Base-by-base conservation (phyloP, 2,113 vertebrate genomes). In the Spea bombifrons region DNA sequence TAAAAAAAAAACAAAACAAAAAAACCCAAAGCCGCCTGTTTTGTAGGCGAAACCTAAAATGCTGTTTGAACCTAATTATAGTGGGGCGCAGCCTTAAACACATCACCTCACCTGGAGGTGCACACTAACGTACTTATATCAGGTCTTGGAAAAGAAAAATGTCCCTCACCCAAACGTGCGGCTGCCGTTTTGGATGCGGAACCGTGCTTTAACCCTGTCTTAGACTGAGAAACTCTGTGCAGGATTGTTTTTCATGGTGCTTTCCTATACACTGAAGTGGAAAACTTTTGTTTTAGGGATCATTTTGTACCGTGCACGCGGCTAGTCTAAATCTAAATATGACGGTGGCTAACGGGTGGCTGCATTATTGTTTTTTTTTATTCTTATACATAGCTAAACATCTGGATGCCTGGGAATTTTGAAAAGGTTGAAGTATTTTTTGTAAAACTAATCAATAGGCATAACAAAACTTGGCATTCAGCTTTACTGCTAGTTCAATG, bases 61-160 rank as follows among this genome's bases (percentile, higher is more conserved):
- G 55, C 47, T 46, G 30, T 64, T 65, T 7, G 59, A 64, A 43
- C 57, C 76, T 57, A 66, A 59, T 55, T 30, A 45, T 55, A 45
- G 45, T 66, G 52, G 7, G 70, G 69, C 5, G 43, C 69, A 74
- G 78, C 50, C 47, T 57, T 10, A 15, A 66, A 55, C 50, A 13
- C 45, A 15, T 50, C 48, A 59, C 78, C 78, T 80, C 78, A 68
- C 78, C 78, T 80, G 78, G 78, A 80, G 71, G 71, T 55, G 7
- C 68, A 66, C n/a, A n/a, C 50, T 43, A 15, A 73, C 9, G 5
- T 49, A 65, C 70, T 73, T 63, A 53, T 50, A 55, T 4, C 17
- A 3, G 15, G 16, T 43, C 64, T 64, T 46, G 64, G 45, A n/a
- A 49, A 67, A 15, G 63, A 50, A 59, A 63, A 47, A 13, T 13